phyloP scores from a whole-genome alignment of 2,113 vertebrate species.

The Cnemophilus loriae region DNA sequence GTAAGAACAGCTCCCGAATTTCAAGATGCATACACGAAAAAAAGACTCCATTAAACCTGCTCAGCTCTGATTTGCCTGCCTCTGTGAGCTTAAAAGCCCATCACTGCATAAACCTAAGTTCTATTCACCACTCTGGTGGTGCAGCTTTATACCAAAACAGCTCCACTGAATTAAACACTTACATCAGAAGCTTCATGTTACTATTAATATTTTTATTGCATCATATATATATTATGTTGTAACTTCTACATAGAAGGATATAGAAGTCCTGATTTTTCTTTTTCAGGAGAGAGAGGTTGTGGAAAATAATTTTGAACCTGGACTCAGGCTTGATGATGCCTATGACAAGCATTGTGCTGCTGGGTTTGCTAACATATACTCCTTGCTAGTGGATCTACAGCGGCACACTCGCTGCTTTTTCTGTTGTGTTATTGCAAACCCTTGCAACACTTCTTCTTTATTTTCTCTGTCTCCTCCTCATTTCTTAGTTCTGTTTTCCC shows the following conservation, averaged over 20 bases:
- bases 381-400: background rate
- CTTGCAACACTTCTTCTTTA: background rate
- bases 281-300: background rate
- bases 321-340: background rate
- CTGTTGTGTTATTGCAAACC: background rate
- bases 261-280: background rate
- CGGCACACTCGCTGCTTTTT: background rate
- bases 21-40: background rate
- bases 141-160: background rate
- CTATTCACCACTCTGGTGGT: background rate
- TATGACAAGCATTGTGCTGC: background rate
- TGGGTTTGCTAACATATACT: rapidly evolving
- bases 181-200: background rate
- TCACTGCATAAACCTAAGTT: background rate
- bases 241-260: background rate
- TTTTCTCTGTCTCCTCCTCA: background rate
- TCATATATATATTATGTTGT: background rate
- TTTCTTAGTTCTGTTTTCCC: background rate
- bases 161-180: background rate
- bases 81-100: background rate
- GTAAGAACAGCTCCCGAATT: background rate
- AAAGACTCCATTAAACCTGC: background rate
- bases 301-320: background rate
- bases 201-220: background rate
- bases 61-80: background rate